Base-by-base conservation (phyloP, 2,888 invertebrate species). In the Trachelus troglodyta region DNA sequence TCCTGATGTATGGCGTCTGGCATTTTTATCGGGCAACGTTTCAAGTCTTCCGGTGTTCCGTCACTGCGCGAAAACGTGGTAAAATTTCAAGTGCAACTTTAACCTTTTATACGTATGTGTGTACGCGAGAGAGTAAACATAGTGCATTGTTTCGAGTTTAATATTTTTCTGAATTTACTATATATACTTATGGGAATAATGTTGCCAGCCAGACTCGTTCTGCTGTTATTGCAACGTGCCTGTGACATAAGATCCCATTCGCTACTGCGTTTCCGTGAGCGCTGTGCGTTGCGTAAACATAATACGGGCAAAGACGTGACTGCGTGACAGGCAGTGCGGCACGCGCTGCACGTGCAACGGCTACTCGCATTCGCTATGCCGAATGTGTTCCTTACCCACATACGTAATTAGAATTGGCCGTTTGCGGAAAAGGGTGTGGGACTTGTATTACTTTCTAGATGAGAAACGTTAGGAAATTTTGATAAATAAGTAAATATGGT, bases 271-370 rank as follows among this genome's bases (percentile, higher is more conserved):
- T 86, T 85, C 84, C 82, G 83, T 79, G 83, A 83, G 82, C 84
- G 79, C 80, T 77, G 77, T 76, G 76, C 81, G 85, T 86, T 87
- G 86, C 85, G 83, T 85, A 87, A 88, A 89, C 84, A 86, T 74
- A 82, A 84, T 81, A 77, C 82, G 79, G 75, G 71, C 77, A 78
- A 82, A 86, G 84, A 90, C 90, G 90, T 90, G 90, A 90, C 90
- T 86, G 84, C 86, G 82, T 83, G 85, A 84, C 86, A 88, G 90
- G 89, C 90, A 87, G 81, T 80, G 78, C 81, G 85, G 84, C 85
- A 85, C 86, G 87, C 85, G 86, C 83, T 85, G 85, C 86, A 86
- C 87, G 88, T 87, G 87, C 82, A 79, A 31, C 75, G 37, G 73
- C 69, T 77, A 78, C 78, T 78, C 81, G 80, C 80, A 77, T 80